Conservation (phyloP, 1,140 invertebrate genomes). For the Drosophila ambigua region DNA sequence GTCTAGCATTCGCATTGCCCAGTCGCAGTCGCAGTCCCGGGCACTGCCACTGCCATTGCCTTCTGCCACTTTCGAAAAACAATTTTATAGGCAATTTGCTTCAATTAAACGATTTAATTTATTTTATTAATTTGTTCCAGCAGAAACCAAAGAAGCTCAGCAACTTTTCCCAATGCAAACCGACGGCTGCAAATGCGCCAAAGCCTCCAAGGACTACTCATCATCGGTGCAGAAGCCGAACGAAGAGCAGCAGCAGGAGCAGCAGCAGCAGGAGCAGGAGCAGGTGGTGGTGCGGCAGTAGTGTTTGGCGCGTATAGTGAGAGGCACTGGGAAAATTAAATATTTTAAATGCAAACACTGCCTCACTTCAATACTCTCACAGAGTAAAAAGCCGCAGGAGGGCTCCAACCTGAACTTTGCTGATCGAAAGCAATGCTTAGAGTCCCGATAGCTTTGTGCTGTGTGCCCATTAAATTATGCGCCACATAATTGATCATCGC, state of each 20-base stretch:
- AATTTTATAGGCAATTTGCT: conserved; percentile 69
- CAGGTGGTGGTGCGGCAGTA: neutral
- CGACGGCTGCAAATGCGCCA: conserved; percentile 43
- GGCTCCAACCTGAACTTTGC: too few species aligned
- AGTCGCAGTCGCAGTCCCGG: neutral
- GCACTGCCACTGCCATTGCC: neutral
- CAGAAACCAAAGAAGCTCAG: conserved; percentile 26
- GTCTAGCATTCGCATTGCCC: too few species aligned
- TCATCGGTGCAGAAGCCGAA: neutral
- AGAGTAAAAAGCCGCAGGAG: too few species aligned
- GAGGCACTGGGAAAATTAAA: too few species aligned
- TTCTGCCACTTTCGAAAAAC: conserved; percentile 52
- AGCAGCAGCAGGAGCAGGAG: neutral
- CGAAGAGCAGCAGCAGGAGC: neutral
- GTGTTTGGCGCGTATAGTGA: too few species aligned
- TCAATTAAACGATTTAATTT: conserved; percentile 77
- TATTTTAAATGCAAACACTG: too few species aligned
- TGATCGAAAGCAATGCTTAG: too few species aligned
- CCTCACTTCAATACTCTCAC: too few species aligned
- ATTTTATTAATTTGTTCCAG: conserved; percentile 66
- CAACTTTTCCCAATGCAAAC: conserved; percentile 54
- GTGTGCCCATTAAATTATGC: too few species aligned
- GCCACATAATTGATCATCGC: too few species aligned
- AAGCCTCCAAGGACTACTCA: conserved; percentile 24
- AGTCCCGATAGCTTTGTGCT: too few species aligned